Evolutionary conservation across 2,888 invertebrate species (phyloP), one percentile per base, ranked within the genome.

Genomic region (Rhaphigaster nebulosa): DNA sequence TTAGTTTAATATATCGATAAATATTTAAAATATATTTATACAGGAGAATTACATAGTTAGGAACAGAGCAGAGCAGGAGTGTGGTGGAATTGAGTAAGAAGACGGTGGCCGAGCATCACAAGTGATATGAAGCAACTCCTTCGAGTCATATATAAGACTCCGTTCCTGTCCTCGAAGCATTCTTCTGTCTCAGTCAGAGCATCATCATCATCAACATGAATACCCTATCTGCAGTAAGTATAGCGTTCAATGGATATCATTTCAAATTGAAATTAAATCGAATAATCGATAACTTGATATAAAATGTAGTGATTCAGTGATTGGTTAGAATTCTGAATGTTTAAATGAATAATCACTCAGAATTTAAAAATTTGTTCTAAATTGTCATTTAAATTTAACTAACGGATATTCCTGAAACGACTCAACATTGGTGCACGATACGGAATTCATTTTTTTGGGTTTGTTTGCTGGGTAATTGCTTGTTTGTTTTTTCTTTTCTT

Each of bases 121-220:
- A 80, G 80, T 80, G 45, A 26, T 12, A 8, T 80, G 80, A 80
- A 18, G 80, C 45, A 80, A 80, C 45, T 26, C 8, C 45, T 41
- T 12, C 0, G 41, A 26, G 41, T 23, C 80, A 45, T 80, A 80
- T 80, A 80, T 80, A 80, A 80, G 80, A 26, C 26, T 4, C 38
- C 1, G 80, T 45, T 80, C 8, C 41, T 26, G 12, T 26, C 41
- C 13, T 26, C 23, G 5, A 26, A 13, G 20, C 80, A 45, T 23
- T 41, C 80, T 80, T 80, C 80, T 80, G 38, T n/a, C 38, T 0
- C 38, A 12, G 12, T 45, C 80, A 38, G 41, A 45, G 4, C 38
- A 45, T 41, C n/a, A n/a, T n/a, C 45, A 80, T 80, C 80, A 80
- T 45, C 41, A 45, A 80, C 38, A 80, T 80, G 80, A 80, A 80